These are phyloP conservation scores for Tridacna gigas DNA, from an alignment of 2,888 invertebrate species.

Conservation along the genomic window DNA sequence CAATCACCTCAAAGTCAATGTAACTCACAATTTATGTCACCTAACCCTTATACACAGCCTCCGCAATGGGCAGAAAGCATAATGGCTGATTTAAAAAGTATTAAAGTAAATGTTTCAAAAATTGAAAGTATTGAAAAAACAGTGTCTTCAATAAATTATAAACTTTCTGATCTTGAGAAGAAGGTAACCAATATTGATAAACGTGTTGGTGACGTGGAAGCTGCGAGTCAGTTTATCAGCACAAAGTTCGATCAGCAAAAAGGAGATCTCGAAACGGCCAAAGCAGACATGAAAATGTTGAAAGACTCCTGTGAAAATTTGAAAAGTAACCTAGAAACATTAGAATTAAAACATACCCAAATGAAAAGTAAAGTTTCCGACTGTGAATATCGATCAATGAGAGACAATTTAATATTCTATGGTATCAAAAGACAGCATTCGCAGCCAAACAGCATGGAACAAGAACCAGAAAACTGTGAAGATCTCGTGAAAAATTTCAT, in stretches of 20 bases:
- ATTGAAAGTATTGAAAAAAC: conserved; percentile 8
- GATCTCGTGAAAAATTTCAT: conserved; percentile 25
- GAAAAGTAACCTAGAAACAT: neutral
- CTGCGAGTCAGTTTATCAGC: conserved; percentile 2
- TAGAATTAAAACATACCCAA: neutral
- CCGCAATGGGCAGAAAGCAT: conserved; percentile 6
- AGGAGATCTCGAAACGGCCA: neutral
- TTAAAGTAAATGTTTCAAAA: neutral
- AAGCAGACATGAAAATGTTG: neutral
- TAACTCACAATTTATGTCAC: too few relatives aligned
- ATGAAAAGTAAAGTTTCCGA: conserved; percentile 13
- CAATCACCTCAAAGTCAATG: too few relatives aligned
- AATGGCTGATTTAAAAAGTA: neutral
- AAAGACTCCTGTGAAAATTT: neutral
- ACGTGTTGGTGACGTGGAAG: neutral
- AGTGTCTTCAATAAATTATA: neutral
- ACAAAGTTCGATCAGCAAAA: neutral
- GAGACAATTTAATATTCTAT: conserved; percentile 27
- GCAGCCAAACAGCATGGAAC: neutral
- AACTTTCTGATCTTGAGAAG: neutral
- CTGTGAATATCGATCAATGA: conserved; percentile 18
- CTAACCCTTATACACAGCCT: too few relatives aligned
- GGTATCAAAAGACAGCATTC: neutral
- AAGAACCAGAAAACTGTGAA: neutral
- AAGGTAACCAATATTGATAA: neutral